Base-by-base conservation (phyloP, 35 echinoderm and acorn worm genomes). In the Eucidaris tribuloides region DNA sequence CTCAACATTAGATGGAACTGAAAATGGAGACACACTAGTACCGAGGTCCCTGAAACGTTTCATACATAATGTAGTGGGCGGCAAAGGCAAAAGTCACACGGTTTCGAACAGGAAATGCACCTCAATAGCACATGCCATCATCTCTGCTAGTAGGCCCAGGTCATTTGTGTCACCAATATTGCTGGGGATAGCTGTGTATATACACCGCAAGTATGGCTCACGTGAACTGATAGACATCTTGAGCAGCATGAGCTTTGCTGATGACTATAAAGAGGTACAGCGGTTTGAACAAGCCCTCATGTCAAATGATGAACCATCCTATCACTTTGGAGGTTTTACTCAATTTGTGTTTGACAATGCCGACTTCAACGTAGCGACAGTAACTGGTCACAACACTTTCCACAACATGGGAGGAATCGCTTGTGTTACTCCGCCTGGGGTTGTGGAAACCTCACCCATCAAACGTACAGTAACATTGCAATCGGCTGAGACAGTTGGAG, bases 281-380 rank as follows among this genome's bases (percentile, higher is more conserved):
- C n/a, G n/a, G n/a, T n/a, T n/a, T n/a, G n/a, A n/a, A n/a, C n/a
- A 5, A 62, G 20, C 32, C 59, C 59, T 25, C 59, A 20, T 23
- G 59, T 20, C 22, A 23, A 5, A 7, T 25, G 22, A 7, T 20
- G 32, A 24, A 56, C 59, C 83, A 76, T 22, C 24, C 23, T 85
- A 76, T 74, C n/a, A 58, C 66, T 32, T 49, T 15, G 41, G 45
- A 9, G 60, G 44, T 32, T 85, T 85, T 36, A 76, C 40, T 24
- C 83, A 85, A 38, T 85, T 72, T 85, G 33, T 76, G 0, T 70
- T 71, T 76, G 83, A 85, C 66, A 76, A 85, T 85, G 83, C 64
- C 17, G 83, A 85, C 48, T 46, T 72, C 65, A 85, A 76, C 46
- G 45, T 76, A 35, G 42, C 36, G 31, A 76, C 83, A 74, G 18